Evolutionary conservation across 2,113 vertebrate species (phyloP).

Genomic region (Cyanoramphus novaezelandiae): DNA sequence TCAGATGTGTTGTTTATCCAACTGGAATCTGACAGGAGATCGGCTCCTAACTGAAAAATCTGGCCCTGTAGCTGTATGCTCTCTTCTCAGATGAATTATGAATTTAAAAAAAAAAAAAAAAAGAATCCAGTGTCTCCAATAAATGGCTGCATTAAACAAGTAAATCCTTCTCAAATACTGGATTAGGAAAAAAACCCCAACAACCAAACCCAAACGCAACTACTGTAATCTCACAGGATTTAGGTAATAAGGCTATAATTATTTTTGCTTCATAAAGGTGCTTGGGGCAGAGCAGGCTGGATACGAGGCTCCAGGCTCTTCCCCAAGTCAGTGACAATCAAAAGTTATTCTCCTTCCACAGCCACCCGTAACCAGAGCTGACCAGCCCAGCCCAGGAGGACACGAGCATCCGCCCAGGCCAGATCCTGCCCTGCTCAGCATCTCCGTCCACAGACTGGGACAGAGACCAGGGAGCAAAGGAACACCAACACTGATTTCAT

Average conservation of each 20-base stretch:
- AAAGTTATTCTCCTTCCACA: not conserved
- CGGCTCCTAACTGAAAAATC: not conserved
- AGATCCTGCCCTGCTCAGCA: not conserved
- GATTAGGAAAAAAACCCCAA: not conserved
- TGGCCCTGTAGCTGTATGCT: not conserved
- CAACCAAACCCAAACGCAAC: not conserved
- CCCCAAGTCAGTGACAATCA: not conserved
- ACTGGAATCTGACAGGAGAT: not conserved
- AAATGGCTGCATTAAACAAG: slow-evolving; percentile 17
- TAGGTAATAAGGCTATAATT: slow-evolving; percentile 23
- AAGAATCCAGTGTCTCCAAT: not conserved
- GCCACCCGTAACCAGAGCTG: not conserved
- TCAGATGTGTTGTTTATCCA: not conserved
- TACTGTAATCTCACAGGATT: slow-evolving; percentile 21
- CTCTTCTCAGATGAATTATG: not conserved
- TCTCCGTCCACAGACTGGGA: not conserved
- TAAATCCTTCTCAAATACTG: slow-evolving; percentile 29
- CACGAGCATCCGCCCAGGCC: not conserved
- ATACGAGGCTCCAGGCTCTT: not conserved
- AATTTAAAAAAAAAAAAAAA: not conserved
- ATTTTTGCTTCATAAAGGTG: not conserved
- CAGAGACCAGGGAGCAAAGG: not conserved
- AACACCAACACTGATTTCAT: not conserved
- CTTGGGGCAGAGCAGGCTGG: not conserved
- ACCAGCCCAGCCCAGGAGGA: not conserved